phyloP scores from a whole-genome alignment of 2,113 vertebrate species.

The Rhynchomys soricoides region DNA sequence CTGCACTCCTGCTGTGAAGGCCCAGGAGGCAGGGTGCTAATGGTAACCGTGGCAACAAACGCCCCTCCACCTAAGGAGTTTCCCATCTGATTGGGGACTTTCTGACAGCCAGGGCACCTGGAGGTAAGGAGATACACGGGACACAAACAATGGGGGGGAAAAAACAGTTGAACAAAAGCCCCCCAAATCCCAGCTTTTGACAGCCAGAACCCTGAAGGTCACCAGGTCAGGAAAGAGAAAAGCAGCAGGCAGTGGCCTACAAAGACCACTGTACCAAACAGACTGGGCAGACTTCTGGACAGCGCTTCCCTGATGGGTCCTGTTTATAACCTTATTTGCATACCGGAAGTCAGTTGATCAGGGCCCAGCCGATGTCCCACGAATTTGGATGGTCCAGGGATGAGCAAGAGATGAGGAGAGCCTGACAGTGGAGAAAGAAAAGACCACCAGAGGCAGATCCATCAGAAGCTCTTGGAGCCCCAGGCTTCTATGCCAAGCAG shows the following conservation, averaged over 20 bases:
- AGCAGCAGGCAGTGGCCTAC: not conserved
- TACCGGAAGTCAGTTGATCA: not conserved
- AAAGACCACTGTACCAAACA: not conserved
- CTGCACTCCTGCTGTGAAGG: not conserved
- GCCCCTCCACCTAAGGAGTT: not conserved
- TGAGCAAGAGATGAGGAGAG: not conserved
- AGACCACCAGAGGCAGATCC: too few species aligned
- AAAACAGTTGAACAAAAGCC: not conserved
- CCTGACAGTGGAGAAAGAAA: not conserved
- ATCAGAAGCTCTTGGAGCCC: too few species aligned
- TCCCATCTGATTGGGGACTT: not conserved
- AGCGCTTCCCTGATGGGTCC: not conserved
- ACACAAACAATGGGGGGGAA: not conserved
- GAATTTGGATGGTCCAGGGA: not conserved
- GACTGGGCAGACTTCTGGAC: too few species aligned
- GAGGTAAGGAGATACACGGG: not conserved
- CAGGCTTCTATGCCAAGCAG: not conserved
- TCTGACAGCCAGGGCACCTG: not conserved
- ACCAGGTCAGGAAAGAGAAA: not conserved
- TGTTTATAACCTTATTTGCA: not conserved
- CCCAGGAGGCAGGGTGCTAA: too few species aligned
- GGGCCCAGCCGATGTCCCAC: not conserved
- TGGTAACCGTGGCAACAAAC: not conserved
- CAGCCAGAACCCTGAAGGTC: not conserved
- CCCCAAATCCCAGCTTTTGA: not conserved